phyloP scores from a whole-genome alignment of 2,888 invertebrate species.

The Orthonychiurus folsomi region DNA sequence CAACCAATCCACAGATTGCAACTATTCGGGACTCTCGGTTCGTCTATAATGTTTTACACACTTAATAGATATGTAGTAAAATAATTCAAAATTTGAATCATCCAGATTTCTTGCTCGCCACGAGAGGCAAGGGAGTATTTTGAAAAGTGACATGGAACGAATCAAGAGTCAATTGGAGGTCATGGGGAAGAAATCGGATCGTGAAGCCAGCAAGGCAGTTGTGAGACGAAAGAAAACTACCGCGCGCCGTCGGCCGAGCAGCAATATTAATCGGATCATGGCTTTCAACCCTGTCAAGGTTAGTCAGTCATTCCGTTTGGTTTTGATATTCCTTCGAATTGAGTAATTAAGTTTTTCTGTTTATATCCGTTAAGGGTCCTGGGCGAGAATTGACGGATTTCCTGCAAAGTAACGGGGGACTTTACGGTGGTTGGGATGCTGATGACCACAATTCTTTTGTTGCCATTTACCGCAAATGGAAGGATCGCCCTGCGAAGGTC shows the following conservation, averaged over 20 bases:
- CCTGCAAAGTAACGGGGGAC: neutral
- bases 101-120: neutral
- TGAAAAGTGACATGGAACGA: neutral
- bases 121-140: neutral
- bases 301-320: neutral
- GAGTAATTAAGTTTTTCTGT: neutral
- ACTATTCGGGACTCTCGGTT: too few species aligned
- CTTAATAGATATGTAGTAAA: too few species aligned
- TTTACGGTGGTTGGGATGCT: neutral
- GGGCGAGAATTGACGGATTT: neutral
- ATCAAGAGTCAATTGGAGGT: neutral
- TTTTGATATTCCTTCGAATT: neutral
- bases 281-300: neutral
- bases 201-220: neutral
- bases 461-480: neutral
- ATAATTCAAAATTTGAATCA: too few species aligned
- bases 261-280: neutral
- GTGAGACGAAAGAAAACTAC: neutral
- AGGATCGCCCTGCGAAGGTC: neutral
- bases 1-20: too few species aligned
- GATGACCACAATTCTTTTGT: constrained; percentile 7
- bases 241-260: neutral
- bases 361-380: neutral
- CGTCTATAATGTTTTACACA: too few species aligned
- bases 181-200: neutral